Base-by-base conservation (phyloP, 2,797 vertebrate genomes). In the Manis pentadactyla region DNA sequence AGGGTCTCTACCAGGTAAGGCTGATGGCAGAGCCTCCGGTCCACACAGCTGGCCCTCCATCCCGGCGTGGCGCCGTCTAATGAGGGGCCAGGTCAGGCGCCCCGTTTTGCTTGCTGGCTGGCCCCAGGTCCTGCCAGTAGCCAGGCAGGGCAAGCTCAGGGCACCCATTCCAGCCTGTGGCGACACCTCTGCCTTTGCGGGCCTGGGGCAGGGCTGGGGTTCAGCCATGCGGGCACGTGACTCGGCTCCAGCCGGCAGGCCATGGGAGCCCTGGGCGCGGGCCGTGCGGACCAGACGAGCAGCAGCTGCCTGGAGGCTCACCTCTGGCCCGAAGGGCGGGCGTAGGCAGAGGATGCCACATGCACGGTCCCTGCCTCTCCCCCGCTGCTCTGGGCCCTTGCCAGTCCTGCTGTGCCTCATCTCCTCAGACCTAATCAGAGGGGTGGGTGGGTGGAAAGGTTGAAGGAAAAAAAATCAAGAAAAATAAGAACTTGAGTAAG, bases 1-100 rank as follows among this genome's bases (percentile, higher is more conserved):
- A 99, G 0, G 97, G 51, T 0, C 93, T 99, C 88, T 99, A 99
- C 96, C 99, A 99, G 99, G 99, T 99, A 97, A 83, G 98, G 78
- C 46, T 7, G 63, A 27, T 4, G 19, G n/a, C 1, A 0, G 7
- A 0, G 5, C 15, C 29, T 69, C 64, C 11, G 46, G 11, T 2
- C 59, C 51, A 0, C 0, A 19, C 77, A 4, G 29, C 5, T 0
- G 7, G 51, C 4, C 2, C 34, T 31, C 39, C 42, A 29, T 71
- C 5, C 29, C n/a, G 2, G 27, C 57, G 5, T 3, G 42, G 51
- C 2, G 1, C 29, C 13, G 0, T 15, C 55, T n/a, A 39, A 51
- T 29, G 11, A 21, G 19, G 49, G 25, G 7, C 1, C 0, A 13
- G 19, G 1, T 6, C 31, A 5, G 75, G 71, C 46, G 27, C 31